Base-by-base conservation (phyloP, 1,140 invertebrate genomes). In the Pomacea maculata region DNA sequence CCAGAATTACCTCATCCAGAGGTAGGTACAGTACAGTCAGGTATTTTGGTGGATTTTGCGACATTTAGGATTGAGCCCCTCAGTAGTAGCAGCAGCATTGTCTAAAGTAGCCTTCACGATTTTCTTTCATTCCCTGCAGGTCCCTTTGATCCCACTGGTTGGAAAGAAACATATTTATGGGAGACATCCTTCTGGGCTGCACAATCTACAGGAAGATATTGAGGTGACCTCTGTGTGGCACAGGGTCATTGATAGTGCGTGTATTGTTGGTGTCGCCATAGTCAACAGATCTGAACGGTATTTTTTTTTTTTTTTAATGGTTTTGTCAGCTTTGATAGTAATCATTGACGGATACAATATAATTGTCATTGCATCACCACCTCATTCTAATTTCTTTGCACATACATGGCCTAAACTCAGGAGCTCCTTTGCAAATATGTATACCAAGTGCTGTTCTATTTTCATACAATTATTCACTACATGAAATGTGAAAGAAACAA, bases 251-350 rank as follows among this genome's bases (percentile, higher is more conserved):
- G 75, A 77, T 61, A 21, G 63, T 63, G 11, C 21, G 25, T 77
- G 75, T 77, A 61, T 77, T 19, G 75, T 77, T 15, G 75, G 75
- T 34, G 63, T 77, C 6, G 15, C 29, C 52, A 19, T 77, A 9
- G 29, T 67, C 63, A 77, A 77, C 75, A 65, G 9, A 15, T 77
- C 75, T 15, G 8, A 21, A 34, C 63, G 75, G 75, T 77, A 45
- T 19, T 10, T 25, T 25, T 25, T 25, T 25, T 25, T 15, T 54
- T 61, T 45, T 4, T 6, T 45, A 45, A 45, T 45, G 34, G 57
- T 61, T 17, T 61, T 11, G 57, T 11, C 57, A 61, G 57, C 15
- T 61, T 61, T 61, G 11, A 61, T 17, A 11, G 4, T 61, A 8
- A 61, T 4, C 57, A 14, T 1, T 61, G 57, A 45, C 57, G 9